Conservation (phyloP, 2,113 vertebrate genomes). For the Vanacampus margaritifer region DNA sequence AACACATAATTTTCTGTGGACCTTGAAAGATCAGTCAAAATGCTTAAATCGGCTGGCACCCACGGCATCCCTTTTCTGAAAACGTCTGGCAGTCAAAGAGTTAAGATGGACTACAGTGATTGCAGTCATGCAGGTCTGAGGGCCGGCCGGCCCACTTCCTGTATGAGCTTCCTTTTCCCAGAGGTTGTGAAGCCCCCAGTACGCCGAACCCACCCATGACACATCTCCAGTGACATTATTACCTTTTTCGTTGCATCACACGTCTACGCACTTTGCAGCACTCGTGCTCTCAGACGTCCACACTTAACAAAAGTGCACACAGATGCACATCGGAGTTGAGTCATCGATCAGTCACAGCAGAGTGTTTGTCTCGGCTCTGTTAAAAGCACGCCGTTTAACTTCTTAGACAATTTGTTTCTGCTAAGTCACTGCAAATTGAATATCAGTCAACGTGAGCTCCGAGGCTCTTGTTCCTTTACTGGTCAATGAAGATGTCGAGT, state of each 20-base stretch:
- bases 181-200: constrained; percentile 26
- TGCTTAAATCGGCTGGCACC: no score
- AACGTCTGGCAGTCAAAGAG: no score
- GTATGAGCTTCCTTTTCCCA: constrained; percentile 45
- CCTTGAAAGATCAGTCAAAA: no score
- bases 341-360: neutral
- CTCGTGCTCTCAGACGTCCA: constrained; percentile 26
- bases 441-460: neutral
- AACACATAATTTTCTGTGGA: no score
- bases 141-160: constrained; percentile 49
- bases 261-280: constrained; percentile 17
- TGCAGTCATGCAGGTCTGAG: constrained; percentile 25
- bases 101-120: constrained; percentile 18
- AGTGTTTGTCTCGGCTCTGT: neutral
- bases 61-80: no score
- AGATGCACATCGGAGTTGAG: neutral
- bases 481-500: neutral
- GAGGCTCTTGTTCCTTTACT: neutral
- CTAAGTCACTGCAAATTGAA: neutral
- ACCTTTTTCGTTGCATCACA: constrained; percentile 30
- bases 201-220: constrained; percentile 19
- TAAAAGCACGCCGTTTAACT: constrained; percentile 1
- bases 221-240: constrained; percentile 15
- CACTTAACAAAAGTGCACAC: constrained; percentile 21
- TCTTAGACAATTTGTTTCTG: neutral